These are phyloP conservation scores for Upupa epops DNA, from an alignment of 2,113 vertebrate species.

Conservation along the genomic window DNA sequence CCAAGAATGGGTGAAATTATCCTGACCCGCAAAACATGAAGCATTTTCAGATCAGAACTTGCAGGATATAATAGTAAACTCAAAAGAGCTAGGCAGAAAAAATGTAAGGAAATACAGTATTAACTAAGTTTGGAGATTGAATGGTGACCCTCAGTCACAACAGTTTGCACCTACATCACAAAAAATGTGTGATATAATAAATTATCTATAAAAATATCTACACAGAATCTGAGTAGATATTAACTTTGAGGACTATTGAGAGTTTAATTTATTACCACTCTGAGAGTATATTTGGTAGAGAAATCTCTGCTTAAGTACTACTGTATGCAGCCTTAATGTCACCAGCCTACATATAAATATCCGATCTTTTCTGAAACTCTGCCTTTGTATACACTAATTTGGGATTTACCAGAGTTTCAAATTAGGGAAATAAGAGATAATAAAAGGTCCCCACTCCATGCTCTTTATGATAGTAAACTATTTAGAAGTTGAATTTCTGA, in stretches of 20 bases:
- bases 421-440: not conserved
- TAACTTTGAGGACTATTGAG: not conserved
- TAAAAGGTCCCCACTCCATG: not conserved
- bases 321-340: not conserved
- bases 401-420: not conserved
- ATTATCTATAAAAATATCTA: no score
- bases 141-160: not conserved
- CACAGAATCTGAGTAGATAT: not conserved
- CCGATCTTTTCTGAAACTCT: not conserved
- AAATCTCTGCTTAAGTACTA: not conserved
- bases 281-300: not conserved
- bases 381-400: not conserved
- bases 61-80: not conserved
- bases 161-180: not conserved
- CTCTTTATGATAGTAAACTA: not conserved
- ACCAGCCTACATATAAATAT: not conserved
- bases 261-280: not conserved
- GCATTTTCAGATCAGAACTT: not conserved
- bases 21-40: not conserved
- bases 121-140: not conserved
- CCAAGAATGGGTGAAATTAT: slow-evolving; percentile 4
- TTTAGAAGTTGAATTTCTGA: not conserved
- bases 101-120: not conserved
- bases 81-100: not conserved
- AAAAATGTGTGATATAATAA: not conserved